Evolutionary conservation across 2,113 vertebrate genomes (phyloP).

Genomic region (Hippocampus zosterae): DNA sequence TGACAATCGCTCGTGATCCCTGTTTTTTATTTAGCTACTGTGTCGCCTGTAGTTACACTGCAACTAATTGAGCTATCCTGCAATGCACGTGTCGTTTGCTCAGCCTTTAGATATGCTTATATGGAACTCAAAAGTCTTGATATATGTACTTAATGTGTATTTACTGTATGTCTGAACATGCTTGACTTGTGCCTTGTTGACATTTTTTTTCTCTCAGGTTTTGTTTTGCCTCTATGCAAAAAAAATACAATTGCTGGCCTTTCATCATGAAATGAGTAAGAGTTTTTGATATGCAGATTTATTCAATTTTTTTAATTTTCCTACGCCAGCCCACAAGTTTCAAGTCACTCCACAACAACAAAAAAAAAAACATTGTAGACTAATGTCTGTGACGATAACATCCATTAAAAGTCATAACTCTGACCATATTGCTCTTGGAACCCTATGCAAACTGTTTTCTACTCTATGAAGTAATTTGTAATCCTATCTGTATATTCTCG

Average conservation of each 20-base stretch:
- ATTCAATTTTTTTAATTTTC: conserved; percentile 12
- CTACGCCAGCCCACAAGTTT: not conserved
- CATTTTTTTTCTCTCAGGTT: conserved; percentile 64
- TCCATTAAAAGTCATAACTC: conserved; percentile 12
- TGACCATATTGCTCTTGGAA: conserved; percentile 34
- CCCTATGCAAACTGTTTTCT: conserved; percentile 47
- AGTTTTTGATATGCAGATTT: conserved; percentile 21
- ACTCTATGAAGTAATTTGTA: conserved; percentile 28
- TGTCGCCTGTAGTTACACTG: conserved; percentile 18
- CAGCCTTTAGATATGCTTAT: not conserved
- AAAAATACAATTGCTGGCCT: conserved; percentile 13
- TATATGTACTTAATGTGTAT: conserved; percentile 37
- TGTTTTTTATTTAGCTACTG: conserved; percentile 22
- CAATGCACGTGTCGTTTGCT: not conserved
- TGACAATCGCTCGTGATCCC: conserved; percentile 57
- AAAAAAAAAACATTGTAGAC: not conserved
- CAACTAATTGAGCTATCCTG: conserved; percentile 20
- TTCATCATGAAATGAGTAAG: conserved; percentile 36
- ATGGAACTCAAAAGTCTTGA: conserved; percentile 43
- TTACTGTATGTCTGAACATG: conserved; percentile 39
- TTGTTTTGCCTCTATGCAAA: conserved; percentile 48
- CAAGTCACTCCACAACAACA: conserved; percentile 24
- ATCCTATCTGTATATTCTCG: conserved; percentile 15
- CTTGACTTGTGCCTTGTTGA: conserved; percentile 55
- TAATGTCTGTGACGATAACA: conserved; percentile 9